These are phyloP conservation scores for Spinibarbus caldwelli DNA, from an alignment of 2,797 vertebrate species.

Conservation along the genomic window DNA sequence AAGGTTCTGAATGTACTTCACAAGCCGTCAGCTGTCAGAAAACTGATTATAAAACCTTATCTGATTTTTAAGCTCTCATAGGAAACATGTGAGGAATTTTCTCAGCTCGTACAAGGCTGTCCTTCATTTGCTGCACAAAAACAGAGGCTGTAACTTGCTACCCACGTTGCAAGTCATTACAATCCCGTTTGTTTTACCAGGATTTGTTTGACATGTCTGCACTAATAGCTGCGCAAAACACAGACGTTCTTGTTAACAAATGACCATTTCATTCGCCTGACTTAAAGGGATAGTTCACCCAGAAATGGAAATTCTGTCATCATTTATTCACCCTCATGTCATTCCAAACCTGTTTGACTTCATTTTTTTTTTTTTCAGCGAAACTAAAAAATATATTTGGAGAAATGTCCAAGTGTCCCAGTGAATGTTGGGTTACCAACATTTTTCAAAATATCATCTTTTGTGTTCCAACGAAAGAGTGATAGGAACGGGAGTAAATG, in stretches of 20 bases:
- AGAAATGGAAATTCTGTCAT: no score
- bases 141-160: slow-evolving; percentile 10
- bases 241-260: neutral
- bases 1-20: slow-evolving; percentile 63
- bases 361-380: no score
- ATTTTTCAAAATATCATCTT: neutral
- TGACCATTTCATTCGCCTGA: neutral
- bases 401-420: neutral
- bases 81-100: slow-evolving; percentile 67
- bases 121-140: slow-evolving; percentile 15
- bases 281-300: neutral
- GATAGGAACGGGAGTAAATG: neutral
- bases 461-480: neutral
- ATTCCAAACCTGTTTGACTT: no score
- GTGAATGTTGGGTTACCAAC: neutral
- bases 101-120: neutral
- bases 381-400: neutral
- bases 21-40: slow-evolving; percentile 53
- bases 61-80: slow-evolving; percentile 60
- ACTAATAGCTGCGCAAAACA: neutral
- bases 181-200: slow-evolving; percentile 13
- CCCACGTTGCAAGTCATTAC: neutral
- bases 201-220: slow-evolving; percentile 35
- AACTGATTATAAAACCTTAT: slow-evolving; percentile 54
- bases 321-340: no score